phyloP scores from a whole-genome alignment of 1,140 invertebrate genomes.

The Cryptotermes secundus region DNA sequence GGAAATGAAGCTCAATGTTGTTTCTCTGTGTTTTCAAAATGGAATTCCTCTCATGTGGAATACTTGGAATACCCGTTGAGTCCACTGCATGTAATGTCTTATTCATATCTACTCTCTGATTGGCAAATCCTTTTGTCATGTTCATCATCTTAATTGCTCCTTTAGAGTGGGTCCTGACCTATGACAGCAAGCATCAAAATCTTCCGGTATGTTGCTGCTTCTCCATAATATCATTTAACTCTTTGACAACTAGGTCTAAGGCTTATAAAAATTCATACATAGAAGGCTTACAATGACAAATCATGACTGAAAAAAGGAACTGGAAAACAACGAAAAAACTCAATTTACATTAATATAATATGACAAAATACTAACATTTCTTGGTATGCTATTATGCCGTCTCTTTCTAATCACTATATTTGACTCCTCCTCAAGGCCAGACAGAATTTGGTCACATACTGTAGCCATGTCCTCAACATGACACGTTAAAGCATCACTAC shows the following conservation, averaged over 20 bases:
- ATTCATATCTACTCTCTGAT: not conserved
- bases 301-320: too few relatives aligned
- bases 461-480: slow-evolving; percentile 46
- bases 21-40: not conserved
- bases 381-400: not conserved
- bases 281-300: too few relatives aligned
- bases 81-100: not conserved
- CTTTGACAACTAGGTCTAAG: too few relatives aligned
- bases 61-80: not conserved
- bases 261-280: too few relatives aligned
- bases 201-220: too few relatives aligned
- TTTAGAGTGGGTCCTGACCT: too few relatives aligned
- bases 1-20: not conserved
- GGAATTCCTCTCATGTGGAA: too few relatives aligned
- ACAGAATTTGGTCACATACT: slow-evolving; percentile 44
- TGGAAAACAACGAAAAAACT: too few relatives aligned
- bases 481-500: slow-evolving; percentile 47
- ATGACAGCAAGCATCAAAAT: too few relatives aligned
- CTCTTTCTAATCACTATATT: slow-evolving; percentile 40
- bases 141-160: too few relatives aligned
- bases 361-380: not conserved
- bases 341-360: not conserved
- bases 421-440: slow-evolving; percentile 43
- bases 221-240: too few relatives aligned
- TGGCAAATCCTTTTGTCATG: too few relatives aligned